A percentile compares a stretch with the other conserved stretches of the same genome.
Evolutionary conservation across 2,888 invertebrate genomes (phyloP).

Genomic region (Conus canariensis): DNA sequence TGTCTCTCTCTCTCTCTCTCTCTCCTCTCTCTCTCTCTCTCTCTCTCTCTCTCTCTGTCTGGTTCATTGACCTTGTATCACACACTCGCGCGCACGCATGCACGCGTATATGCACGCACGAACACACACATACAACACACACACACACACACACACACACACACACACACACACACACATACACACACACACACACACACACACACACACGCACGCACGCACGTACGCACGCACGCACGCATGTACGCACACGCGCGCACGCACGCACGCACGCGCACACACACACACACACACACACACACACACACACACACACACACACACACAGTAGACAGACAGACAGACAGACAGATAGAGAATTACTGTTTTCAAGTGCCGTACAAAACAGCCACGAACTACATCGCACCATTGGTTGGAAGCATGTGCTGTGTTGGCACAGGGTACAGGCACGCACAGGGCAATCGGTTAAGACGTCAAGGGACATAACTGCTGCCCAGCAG

Average conservation of each 20-base stretch:
- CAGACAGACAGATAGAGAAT: no score
- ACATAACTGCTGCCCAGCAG: no score
- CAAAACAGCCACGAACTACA: no score
- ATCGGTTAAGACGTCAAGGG: no score
- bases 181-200: not conserved
- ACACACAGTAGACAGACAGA: not conserved
- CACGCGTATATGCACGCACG: not conserved
- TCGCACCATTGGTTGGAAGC: no score
- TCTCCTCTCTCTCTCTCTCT: no score
- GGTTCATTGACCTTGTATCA: not conserved
- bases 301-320: not conserved
- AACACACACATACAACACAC: slow-evolving; percentile 1
- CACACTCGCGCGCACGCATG: not conserved
- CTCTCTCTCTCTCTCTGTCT: not conserved
- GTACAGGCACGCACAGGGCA: no score
- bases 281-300: not conserved
- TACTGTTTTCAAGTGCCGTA: no score
- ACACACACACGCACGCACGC: slow-evolving; percentile 6
- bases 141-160: not conserved
- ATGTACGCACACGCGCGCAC: not conserved
- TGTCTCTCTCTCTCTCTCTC: no score
- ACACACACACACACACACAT: not conserved
- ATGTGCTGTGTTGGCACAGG: no score
- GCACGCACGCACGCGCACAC: not conserved
- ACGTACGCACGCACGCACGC: not conserved